Conservation (phyloP, 2,797 vertebrate genomes). For the Helarctos malayanus region DNA sequence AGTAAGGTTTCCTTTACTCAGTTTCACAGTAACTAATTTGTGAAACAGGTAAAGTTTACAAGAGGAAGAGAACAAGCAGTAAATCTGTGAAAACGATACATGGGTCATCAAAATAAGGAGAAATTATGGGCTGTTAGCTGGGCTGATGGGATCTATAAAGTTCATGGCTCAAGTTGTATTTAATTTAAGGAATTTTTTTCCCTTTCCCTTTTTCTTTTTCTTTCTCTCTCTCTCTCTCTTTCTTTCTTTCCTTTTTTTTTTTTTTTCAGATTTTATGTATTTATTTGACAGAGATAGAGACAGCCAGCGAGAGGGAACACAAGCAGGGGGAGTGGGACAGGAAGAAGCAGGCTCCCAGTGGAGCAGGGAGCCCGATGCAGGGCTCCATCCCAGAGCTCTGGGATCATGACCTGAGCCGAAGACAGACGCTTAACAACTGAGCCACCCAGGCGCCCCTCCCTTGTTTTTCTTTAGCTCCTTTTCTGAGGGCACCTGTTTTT, state of each 20-base stretch:
- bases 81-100: constrained; percentile 24
- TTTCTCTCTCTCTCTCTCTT: constrained; percentile 45
- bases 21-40: not conserved
- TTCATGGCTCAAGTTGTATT: constrained; percentile 16
- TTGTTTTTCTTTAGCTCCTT: not conserved
- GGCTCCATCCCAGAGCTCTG: no score
- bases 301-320: no score
- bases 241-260: constrained; percentile 53
- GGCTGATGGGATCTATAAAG: not conserved
- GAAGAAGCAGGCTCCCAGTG: no score
- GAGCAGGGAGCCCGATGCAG: no score
- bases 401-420: no score
- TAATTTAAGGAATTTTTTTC: not conserved
- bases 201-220: constrained; percentile 8
- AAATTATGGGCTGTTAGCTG: constrained; percentile 1
- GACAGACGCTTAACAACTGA: no score
- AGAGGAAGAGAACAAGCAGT: constrained; percentile 20
- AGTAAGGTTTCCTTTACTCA: not conserved
- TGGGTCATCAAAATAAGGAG: constrained; percentile 38
- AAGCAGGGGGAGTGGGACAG: no score
- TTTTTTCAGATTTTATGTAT: no score
- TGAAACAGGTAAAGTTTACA: not conserved
- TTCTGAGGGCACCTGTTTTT: constrained; percentile 60
- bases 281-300: no score
- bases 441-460: no score